A percentile compares a stretch with the other conserved stretches of the same genome.
Conservation (phyloP, 1,140 invertebrate genomes). For the Hylaeus anthracinus region DNA sequence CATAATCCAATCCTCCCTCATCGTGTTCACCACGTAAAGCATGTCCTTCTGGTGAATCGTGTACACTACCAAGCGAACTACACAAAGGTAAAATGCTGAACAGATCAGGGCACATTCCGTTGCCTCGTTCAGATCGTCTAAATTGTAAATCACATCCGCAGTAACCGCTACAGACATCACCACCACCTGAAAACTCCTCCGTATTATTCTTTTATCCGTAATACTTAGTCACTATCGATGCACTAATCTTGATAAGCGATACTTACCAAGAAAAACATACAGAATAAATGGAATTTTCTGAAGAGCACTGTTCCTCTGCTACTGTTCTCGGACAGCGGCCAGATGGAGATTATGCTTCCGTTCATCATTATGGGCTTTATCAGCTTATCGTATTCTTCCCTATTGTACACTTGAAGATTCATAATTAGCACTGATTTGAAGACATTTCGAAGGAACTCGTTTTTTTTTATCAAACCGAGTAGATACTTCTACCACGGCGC, state of each 20-base stretch:
- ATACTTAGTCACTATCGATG: no score
- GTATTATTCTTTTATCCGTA: no score
- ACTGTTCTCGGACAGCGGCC: slow-evolving; percentile 54
- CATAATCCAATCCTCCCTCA: slow-evolving; percentile 64
- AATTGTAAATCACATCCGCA: slow-evolving; percentile 49
- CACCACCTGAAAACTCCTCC: slow-evolving; percentile 8
- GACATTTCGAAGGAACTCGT: background rate
- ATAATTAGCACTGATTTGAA: background rate
- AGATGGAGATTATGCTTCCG: slow-evolving; percentile 52
- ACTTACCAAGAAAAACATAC: slow-evolving; percentile 45
- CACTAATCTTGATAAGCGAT: no score
- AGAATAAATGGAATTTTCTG: slow-evolving; percentile 21
- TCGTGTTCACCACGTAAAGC: slow-evolving; percentile 62
- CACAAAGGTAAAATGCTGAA: slow-evolving; percentile 51
- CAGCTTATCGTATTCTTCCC: slow-evolving; percentile 57
- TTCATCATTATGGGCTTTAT: slow-evolving; percentile 56
- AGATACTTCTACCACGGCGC: background rate
- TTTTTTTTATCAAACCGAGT: no score
- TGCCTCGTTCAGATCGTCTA: slow-evolving; percentile 62
- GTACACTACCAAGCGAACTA: slow-evolving; percentile 58
- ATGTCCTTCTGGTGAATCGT: slow-evolving; percentile 57
- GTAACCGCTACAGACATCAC: slow-evolving; percentile 19
- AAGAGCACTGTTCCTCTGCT: background rate
- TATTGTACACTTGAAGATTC: background rate
- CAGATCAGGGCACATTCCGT: slow-evolving; percentile 63